Percentiles rank a stretch among this genome's conserved stretches.
Conservation (phyloP, 2,113 vertebrate genomes). For the Gavialis gangeticus region DNA sequence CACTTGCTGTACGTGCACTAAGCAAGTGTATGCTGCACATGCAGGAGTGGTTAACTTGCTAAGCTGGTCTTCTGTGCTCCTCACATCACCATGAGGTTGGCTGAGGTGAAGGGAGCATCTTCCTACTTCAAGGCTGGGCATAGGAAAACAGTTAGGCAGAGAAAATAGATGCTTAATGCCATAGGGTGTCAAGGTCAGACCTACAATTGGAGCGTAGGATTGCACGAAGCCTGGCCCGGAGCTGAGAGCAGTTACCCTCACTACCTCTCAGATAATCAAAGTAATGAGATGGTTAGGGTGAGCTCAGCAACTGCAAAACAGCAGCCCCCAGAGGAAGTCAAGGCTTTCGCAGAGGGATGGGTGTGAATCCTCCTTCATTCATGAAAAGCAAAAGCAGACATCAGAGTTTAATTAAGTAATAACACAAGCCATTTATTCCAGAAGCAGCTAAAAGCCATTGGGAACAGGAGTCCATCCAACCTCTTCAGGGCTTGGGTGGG, state of each 20-base stretch:
- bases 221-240: background rate
- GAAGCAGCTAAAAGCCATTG: background rate
- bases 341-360: background rate
- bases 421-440: background rate
- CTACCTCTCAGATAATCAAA: background rate
- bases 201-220: background rate
- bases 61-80: rapidly evolving
- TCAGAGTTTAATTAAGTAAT: background rate
- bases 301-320: background rate
- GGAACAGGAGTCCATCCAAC: background rate
- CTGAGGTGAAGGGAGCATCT: background rate
- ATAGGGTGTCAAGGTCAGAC: conserved; percentile 23
- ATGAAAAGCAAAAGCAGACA: background rate
- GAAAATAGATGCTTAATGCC: rapidly evolving
- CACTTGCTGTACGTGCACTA: rapidly evolving
- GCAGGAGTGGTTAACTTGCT: background rate
- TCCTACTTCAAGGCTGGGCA: conserved; percentile 18
- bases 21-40: background rate
- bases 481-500: background rate
- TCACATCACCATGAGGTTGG: rapidly evolving
- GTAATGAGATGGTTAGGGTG: background rate
- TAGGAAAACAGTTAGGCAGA: background rate
- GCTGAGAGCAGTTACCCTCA: background rate
- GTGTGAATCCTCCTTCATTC: background rate
- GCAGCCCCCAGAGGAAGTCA: rapidly evolving